Conservation (phyloP, 2,888 invertebrate genomes). For the Bombylius discolor region DNA sequence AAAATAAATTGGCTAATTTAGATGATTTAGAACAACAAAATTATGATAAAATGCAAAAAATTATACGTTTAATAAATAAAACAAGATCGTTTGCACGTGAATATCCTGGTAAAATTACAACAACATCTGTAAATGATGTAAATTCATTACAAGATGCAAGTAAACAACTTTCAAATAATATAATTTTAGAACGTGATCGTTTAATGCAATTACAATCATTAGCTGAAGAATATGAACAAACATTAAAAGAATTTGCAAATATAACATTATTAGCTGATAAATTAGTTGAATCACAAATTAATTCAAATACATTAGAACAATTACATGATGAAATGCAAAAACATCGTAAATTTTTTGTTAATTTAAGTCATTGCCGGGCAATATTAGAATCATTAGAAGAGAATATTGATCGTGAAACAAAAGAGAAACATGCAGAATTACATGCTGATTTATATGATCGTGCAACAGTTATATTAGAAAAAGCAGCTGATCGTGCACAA, state of each 20-base stretch:
- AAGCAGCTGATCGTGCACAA: slow-evolving; percentile 67
- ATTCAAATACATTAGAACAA: slow-evolving; percentile 60
- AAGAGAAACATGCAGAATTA: slow-evolving; percentile 54
- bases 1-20: slow-evolving; percentile 52
- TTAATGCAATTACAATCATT: slow-evolving; percentile 60
- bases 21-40: slow-evolving; percentile 58
- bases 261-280: slow-evolving; percentile 75
- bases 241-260: slow-evolving; percentile 71
- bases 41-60: slow-evolving; percentile 45
- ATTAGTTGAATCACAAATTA: slow-evolving; percentile 61
- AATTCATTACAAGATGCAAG: slow-evolving; percentile 53
- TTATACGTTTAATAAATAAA: slow-evolving; percentile 47
- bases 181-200: slow-evolving; percentile 60
- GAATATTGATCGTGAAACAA: slow-evolving; percentile 68
- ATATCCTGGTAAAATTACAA: slow-evolving; percentile 45
- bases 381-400: slow-evolving; percentile 76
- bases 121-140: slow-evolving; percentile 43
- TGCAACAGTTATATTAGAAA: slow-evolving; percentile 63
- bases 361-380: slow-evolving; percentile 72
- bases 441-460: slow-evolving; percentile 65
- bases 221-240: slow-evolving; percentile 79
- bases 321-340: slow-evolving; percentile 83
- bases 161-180: slow-evolving; percentile 54
- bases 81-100: slow-evolving; percentile 51
- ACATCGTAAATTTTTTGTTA: slow-evolving; percentile 78